A percentile compares a stretch with the other conserved stretches of the same genome.
Evolutionary conservation across 2,113 vertebrate genomes (phyloP).

Genomic region (Lophotis ruficrista): DNA sequence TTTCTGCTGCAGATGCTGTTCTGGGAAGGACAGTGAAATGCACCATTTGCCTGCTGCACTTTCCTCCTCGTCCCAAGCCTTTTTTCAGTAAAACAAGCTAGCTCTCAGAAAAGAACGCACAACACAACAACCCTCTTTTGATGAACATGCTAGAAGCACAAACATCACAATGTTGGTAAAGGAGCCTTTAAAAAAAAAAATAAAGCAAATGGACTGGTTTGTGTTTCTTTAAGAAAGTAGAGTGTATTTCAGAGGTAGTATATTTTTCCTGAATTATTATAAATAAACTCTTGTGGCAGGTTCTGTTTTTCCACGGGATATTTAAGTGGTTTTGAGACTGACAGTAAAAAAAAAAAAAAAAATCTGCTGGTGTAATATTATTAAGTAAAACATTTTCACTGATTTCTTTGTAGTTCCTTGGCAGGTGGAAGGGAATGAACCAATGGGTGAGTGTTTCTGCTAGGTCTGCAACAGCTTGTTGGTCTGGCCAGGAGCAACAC

Average conservation of each 20-base stretch:
- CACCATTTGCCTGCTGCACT: background rate
- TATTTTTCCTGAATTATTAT: conserved; percentile 6
- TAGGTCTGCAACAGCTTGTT: background rate
- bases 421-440: background rate
- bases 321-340: background rate
- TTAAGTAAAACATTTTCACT: background rate
- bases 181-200: background rate
- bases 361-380: background rate
- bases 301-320: background rate
- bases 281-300: background rate
- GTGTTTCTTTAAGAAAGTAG: conserved; percentile 38
- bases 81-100: background rate
- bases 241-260: conserved; percentile 65
- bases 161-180: background rate
- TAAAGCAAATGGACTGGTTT: background rate
- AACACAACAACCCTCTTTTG: background rate
- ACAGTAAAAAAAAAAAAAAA: background rate
- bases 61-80: background rate
- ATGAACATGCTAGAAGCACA: background rate
- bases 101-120: background rate
- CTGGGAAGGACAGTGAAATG: background rate
- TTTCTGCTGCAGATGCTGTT: background rate
- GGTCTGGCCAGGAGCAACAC: background rate
- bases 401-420: background rate
- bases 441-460: fast-evolving